A percentile compares a stretch with the other conserved stretches of the same genome.
These are phyloP conservation scores for Callithrix jacchus DNA, from an alignment of 2,113 vertebrate species.

Conservation along the genomic window DNA sequence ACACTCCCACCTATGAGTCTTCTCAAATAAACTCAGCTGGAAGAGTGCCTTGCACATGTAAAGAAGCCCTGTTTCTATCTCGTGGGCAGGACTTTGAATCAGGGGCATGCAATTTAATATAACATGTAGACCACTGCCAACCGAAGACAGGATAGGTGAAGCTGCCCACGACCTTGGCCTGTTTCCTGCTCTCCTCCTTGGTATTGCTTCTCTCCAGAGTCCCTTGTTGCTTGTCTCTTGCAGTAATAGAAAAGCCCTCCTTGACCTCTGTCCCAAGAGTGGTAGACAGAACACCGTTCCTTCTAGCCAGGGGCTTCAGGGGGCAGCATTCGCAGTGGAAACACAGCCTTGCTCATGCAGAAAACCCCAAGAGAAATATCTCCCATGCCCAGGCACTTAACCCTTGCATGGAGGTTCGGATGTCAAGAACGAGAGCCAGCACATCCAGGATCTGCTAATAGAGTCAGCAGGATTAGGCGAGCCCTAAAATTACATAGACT, in stretches of 20 bases:
- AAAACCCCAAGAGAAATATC: not conserved
- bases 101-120: not conserved
- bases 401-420: not conserved
- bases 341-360: not conserved
- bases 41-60: not conserved
- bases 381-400: not conserved
- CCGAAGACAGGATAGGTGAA: not conserved
- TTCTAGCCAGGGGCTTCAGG: not conserved
- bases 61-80: fast-evolving
- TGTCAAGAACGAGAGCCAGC: not conserved
- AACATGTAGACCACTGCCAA: not conserved
- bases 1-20: not conserved
- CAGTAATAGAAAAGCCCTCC: not conserved
- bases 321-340: not conserved
- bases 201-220: not conserved
- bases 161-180: not conserved
- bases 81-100: not conserved
- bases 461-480: not conserved
- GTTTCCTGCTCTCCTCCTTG: not conserved
- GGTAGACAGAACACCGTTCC: not conserved
- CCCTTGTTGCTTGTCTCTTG: not conserved
- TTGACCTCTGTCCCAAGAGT: not conserved
- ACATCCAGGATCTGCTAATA: not conserved
- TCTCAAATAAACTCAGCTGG: not conserved
- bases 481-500: not conserved